Conservation (phyloP, 30 jellyfish, hydroid and myxozoan genomes). For the Haliclystus octoradiatus region DNA sequence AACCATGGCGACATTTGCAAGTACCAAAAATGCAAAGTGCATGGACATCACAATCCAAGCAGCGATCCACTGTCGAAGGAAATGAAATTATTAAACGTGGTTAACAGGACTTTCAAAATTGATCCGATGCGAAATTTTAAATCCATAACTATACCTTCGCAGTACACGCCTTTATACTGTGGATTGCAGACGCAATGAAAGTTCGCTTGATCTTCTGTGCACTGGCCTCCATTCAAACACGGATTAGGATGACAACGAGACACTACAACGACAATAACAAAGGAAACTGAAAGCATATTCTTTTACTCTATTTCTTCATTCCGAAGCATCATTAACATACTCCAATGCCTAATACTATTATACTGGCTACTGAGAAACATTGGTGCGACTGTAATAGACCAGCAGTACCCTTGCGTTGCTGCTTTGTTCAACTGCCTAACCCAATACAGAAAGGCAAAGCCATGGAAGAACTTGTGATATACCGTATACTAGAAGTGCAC, state of each 20-base stretch:
- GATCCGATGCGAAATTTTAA: too few species aligned
- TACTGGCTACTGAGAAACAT: background rate
- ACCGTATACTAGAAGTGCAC: too few species aligned
- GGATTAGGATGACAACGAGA: constrained; percentile 92
- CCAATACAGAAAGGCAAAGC: too few species aligned
- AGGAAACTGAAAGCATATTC: background rate
- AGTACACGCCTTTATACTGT: constrained; percentile 76
- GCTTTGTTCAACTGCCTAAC: too few species aligned
- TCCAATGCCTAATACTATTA: background rate
- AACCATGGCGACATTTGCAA: constrained; percentile 74
- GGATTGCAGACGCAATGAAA: constrained; percentile 50
- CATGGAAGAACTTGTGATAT: too few species aligned
- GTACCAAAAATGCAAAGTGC: constrained; percentile 75
- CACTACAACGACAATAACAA: background rate
- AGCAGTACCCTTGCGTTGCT: too few species aligned
- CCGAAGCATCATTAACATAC: background rate
- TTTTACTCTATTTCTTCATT: background rate
- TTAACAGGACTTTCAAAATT: too few species aligned
- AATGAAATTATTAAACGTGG: too few species aligned
- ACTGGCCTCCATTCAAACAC: constrained; percentile 87
- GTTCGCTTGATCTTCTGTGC: constrained; percentile 33
- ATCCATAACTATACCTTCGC: too few species aligned
- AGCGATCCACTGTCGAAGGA: constrained; percentile 47
- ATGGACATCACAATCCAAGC: constrained; percentile 92
- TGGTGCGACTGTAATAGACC: too few species aligned